Percentiles rank a stretch among this genome's conserved stretches.
These are phyloP conservation scores for Ophiothrix spiculata DNA, from an alignment of 35 echinoderm and acorn worm species.

Conservation along the genomic window DNA sequence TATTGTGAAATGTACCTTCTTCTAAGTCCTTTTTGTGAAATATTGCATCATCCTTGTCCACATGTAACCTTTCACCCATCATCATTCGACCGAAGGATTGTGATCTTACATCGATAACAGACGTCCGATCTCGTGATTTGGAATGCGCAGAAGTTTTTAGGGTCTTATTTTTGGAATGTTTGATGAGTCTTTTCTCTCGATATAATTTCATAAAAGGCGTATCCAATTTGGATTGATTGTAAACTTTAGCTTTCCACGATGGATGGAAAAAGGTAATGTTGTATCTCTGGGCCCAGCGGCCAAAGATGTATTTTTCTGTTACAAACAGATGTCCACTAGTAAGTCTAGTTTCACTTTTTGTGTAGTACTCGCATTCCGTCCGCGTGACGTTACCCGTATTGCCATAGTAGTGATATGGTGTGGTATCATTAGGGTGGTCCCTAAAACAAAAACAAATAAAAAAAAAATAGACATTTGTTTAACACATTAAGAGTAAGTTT, in stretches of 20 bases:
- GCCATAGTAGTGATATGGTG: constrained; percentile 88
- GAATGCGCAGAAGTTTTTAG: background rate
- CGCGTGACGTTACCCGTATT: constrained; percentile 34
- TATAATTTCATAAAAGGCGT: constrained; percentile 83
- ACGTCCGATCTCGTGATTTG: background rate
- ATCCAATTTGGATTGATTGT: constrained; percentile 48
- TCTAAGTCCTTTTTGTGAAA: background rate
- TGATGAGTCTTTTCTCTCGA: constrained; percentile 34
- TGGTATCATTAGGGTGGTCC: constrained; percentile 63
- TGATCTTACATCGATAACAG: background rate
- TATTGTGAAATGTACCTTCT: background rate
- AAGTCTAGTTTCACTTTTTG: constrained; percentile 63
- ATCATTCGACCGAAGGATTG: background rate
- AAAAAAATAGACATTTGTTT: no score
- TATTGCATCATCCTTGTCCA: no score
- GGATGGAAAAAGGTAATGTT: constrained; percentile 63
- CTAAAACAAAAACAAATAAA: constrained; percentile 29
- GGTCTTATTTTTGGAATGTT: constrained; percentile 1
- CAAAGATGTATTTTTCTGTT: constrained; percentile 88
- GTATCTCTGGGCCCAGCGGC: constrained; percentile 75
- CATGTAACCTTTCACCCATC: background rate
- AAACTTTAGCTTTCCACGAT: constrained; percentile 52
- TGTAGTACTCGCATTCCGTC: constrained; percentile 81
- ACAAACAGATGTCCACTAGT: constrained; percentile 81
- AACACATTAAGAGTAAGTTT: no score